These are phyloP conservation scores for Dunckerocampus dactyliophorus DNA, from an alignment of 2,113 vertebrate species.

Conservation along the genomic window DNA sequence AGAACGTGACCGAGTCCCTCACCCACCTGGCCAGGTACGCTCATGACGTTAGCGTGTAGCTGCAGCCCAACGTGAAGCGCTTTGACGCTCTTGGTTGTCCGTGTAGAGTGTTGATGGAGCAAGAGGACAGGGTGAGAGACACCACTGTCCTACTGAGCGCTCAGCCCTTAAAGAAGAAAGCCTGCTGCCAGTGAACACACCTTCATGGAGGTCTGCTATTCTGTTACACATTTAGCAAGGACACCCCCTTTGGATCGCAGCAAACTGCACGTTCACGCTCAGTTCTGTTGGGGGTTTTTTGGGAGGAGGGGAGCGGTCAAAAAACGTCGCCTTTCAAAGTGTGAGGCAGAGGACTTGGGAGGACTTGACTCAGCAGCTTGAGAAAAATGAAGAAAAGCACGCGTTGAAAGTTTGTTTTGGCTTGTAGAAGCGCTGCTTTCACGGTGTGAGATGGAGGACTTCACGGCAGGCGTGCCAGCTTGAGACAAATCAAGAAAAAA, in stretches of 20 bases:
- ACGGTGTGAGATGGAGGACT: no score
- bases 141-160: slow-evolving; percentile 73
- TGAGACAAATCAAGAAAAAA: background rate
- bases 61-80: no score
- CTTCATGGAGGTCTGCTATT: background rate
- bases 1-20: slow-evolving; percentile 77
- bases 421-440: no score
- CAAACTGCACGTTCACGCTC: no score
- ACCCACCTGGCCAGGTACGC: slow-evolving; percentile 84
- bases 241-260: no score
- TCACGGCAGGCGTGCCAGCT: background rate
- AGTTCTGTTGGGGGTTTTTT: no score
- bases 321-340: no score
- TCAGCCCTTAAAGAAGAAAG: slow-evolving; percentile 72
- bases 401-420: background rate
- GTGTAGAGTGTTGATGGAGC: slow-evolving; percentile 82
- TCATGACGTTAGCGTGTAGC: background rate
- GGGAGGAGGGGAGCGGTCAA: no score
- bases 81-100: slow-evolving; percentile 4
- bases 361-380: no score
- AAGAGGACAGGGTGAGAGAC: slow-evolving; percentile 80
- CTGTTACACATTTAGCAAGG: background rate
- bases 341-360: no score
- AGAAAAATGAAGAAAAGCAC: background rate
- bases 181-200: slow-evolving; percentile 78